These are phyloP conservation scores for Tachycineta bicolor DNA, from an alignment of 2,113 vertebrate species.

Conservation along the genomic window DNA sequence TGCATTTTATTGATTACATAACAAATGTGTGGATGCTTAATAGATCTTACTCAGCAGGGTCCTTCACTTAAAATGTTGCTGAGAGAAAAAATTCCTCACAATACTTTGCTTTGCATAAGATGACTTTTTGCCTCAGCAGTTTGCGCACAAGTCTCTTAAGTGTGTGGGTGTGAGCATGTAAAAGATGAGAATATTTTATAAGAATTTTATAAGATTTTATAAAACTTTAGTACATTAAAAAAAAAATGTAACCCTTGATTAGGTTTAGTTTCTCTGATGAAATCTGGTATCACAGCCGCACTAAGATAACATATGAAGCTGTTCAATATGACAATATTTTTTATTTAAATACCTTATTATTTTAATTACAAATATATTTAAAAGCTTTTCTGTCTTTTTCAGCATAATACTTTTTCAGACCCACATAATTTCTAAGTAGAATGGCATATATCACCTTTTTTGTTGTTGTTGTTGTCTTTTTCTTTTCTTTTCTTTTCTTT, in stretches of 20 bases:
- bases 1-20: not conserved
- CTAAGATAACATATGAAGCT: not conserved
- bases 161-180: too few relatives aligned
- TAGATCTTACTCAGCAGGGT: not conserved
- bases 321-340: not conserved
- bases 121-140: not conserved
- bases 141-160: not conserved
- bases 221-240: not conserved
- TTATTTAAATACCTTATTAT: not conserved
- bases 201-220: not conserved
- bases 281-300: not conserved
- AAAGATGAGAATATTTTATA: not conserved
- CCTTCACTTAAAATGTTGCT: not conserved
- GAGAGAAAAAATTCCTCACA: not conserved
- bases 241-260: not conserved
- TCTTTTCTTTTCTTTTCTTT: not conserved
- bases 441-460: not conserved
- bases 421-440: not conserved
- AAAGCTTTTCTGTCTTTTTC: not conserved
- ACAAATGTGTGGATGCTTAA: not conserved
- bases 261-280: not conserved
- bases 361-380: not conserved
- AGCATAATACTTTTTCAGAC: not conserved
- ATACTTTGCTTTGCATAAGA: not conserved
- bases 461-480: too few relatives aligned